These are phyloP conservation scores for Macheiramphus alcinus DNA, from an alignment of 2,113 vertebrate species.

Conservation along the genomic window DNA sequence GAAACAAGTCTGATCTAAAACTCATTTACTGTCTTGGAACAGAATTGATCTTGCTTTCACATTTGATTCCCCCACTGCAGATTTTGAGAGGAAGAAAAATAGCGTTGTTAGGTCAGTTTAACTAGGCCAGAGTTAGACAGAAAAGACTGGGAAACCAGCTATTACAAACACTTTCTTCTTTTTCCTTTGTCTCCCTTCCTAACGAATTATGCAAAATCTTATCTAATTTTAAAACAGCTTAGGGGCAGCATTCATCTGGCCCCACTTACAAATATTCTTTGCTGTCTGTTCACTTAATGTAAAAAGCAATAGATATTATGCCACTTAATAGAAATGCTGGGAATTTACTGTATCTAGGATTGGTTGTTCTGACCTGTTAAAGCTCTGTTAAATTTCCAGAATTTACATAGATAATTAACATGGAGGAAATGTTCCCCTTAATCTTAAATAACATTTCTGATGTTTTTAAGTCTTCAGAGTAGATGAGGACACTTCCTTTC, in stretches of 20 bases:
- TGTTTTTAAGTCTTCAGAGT: neutral
- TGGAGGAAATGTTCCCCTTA: neutral
- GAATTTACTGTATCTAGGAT: neutral
- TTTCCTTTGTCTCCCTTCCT: neutral
- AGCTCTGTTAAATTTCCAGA: neutral
- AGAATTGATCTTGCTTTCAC: conserved; percentile 78
- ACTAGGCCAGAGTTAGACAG: conserved; percentile 5
- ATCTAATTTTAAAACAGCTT: neutral
- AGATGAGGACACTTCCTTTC: neutral
- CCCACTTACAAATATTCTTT: neutral
- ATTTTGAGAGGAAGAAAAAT: conserved; percentile 68
- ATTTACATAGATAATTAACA: neutral
- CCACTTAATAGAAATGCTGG: neutral
- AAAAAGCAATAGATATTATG: neutral
- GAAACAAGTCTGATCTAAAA: conserved; percentile 62
- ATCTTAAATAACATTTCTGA: neutral
- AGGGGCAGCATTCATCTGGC: neutral
- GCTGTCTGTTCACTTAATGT: neutral
- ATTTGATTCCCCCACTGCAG: conserved; percentile 69
- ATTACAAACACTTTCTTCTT: neutral
- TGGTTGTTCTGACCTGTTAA: neutral
- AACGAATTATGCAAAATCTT: neutral
- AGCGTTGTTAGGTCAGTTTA: conserved; percentile 28
- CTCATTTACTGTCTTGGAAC: conserved; percentile 67
- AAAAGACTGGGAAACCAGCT: neutral